Conservation (phyloP, 2,113 vertebrate genomes). For the Nicator chloris region DNA sequence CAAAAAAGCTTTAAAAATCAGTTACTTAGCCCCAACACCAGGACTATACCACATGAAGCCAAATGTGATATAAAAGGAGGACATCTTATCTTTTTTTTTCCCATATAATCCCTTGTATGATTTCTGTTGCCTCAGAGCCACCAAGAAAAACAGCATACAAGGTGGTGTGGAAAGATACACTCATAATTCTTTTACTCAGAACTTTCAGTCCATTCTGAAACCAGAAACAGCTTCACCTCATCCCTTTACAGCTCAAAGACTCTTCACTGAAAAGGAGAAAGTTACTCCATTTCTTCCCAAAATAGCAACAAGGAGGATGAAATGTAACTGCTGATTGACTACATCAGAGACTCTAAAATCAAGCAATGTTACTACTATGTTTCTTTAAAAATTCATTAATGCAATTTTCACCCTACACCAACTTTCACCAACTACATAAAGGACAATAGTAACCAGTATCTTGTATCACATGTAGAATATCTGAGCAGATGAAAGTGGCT, state of each 20-base stretch:
- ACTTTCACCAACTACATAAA: background rate
- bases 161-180: background rate
- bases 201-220: background rate
- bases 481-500: background rate
- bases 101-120: background rate
- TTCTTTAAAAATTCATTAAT: background rate
- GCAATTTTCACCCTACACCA: background rate
- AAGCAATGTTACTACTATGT: background rate
- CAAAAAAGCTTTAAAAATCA: background rate
- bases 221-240: accelerated
- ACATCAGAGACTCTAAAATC: background rate
- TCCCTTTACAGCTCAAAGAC: background rate
- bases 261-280: background rate
- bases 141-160: background rate
- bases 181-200: background rate
- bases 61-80: background rate
- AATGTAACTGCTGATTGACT: background rate
- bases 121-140: background rate
- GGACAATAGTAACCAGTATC: background rate
- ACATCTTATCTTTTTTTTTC: background rate
- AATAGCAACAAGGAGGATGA: background rate
- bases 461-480: background rate
- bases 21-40: background rate
- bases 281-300: background rate
- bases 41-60: background rate